Conservation (phyloP, 2,888 invertebrate species). For the Drosophila anomelani region DNA sequence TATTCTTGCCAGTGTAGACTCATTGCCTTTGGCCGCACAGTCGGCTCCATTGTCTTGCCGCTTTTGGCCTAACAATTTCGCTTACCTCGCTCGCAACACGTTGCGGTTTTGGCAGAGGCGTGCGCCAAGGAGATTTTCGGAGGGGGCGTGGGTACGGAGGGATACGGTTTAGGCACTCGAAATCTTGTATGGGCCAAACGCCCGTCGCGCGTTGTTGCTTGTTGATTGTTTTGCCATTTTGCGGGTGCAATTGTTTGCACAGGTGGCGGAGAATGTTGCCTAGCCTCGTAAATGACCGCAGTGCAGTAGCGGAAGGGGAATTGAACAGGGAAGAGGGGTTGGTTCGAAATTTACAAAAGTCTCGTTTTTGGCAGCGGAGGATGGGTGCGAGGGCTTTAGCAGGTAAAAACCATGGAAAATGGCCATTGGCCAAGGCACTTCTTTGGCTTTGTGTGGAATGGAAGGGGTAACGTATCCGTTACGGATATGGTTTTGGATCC, state of each 20-base stretch:
- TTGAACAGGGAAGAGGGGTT: neutral
- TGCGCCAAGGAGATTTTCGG: neutral
- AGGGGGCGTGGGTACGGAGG: neutral
- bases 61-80: slow-evolving; percentile 46
- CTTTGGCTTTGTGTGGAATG: slow-evolving; percentile 34
- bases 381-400: neutral
- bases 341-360: slow-evolving; percentile 10
- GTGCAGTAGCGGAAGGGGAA: slow-evolving; percentile 2
- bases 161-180: slow-evolving; percentile 6
- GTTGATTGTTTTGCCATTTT: slow-evolving; percentile 79
- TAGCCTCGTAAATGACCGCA: slow-evolving; percentile 22
- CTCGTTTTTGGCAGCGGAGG: slow-evolving; percentile 23
- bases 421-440: slow-evolving; percentile 42
- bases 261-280: slow-evolving; percentile 36
- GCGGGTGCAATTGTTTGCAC: slow-evolving; percentile 61
- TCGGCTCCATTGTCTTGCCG: slow-evolving; percentile 36
- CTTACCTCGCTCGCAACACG: slow-evolving; percentile 39
- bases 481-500: slow-evolving; percentile 7
- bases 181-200: slow-evolving; percentile 43
- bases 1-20: neutral
- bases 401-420: slow-evolving; percentile 26
- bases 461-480: slow-evolving; percentile 1
- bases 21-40: slow-evolving; percentile 14
- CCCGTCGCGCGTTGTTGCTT: slow-evolving; percentile 62
- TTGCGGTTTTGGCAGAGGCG: slow-evolving; percentile 35